Percentiles rank a stretch among this genome's conserved stretches.
Evolutionary conservation across 2,113 vertebrate genomes (phyloP).

Genomic region (Noctilio leporinus): DNA sequence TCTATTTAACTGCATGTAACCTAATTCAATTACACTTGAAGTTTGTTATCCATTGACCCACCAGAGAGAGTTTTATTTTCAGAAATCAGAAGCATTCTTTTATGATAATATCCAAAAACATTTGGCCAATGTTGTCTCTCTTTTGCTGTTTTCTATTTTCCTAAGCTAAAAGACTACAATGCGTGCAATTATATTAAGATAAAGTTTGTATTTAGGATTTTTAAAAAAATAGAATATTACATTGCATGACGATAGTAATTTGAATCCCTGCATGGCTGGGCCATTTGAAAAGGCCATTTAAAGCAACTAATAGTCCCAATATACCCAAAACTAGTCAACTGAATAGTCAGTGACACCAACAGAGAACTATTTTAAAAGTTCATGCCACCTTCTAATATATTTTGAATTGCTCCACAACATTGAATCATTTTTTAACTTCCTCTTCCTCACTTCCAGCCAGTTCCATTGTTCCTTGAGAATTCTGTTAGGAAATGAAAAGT

Average conservation of each 20-base stretch:
- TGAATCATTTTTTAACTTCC: not conserved
- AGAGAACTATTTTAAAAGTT: not conserved
- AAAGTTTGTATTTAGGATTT: not conserved
- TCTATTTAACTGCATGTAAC: not conserved
- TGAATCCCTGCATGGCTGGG: not conserved
- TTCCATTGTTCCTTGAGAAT: too few relatives aligned
- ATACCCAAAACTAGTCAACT: not conserved
- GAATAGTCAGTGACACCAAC: not conserved
- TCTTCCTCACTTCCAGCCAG: too few relatives aligned
- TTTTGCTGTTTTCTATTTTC: not conserved
- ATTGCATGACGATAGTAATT: not conserved
- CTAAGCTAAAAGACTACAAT: not conserved
- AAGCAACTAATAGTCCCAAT: not conserved
- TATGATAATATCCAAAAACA: not conserved
- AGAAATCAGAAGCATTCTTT: constrained; percentile 5
- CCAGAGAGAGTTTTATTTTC: not conserved
- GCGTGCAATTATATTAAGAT: not conserved
- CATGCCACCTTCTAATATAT: not conserved
- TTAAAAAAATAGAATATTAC: not conserved
- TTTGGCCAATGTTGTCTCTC: not conserved
- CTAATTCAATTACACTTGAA: not conserved
- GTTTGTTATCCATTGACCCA: not conserved
- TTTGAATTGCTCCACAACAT: not conserved
- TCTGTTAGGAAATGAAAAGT: not conserved
- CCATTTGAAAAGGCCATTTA: constrained; percentile 2